Conservation (phyloP, 2,888 invertebrate genomes). For the Tetragnatha montana region DNA sequence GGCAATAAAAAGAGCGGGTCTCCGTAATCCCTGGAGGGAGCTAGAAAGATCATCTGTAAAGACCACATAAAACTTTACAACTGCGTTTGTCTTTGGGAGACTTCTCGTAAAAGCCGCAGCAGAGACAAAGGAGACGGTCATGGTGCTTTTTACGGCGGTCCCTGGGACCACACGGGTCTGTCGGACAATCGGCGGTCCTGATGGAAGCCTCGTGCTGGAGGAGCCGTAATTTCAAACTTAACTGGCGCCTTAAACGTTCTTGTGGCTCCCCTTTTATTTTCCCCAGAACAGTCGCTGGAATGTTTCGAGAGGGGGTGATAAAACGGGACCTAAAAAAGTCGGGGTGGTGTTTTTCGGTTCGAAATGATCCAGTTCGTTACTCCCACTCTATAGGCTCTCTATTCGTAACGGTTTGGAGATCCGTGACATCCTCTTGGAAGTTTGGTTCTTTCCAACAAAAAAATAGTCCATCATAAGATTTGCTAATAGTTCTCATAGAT, state of each 20-base stretch:
- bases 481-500: no score
- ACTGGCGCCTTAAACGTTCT: conserved; percentile 20
- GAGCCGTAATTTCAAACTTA: conserved; percentile 32
- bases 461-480: no score
- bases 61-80: conserved; percentile 70
- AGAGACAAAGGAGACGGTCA: conserved; percentile 39
- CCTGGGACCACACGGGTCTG: conserved; percentile 62
- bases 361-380: no score
- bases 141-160: conserved; percentile 54
- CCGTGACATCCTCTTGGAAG: no score
- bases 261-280: background rate
- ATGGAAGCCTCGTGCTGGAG: background rate
- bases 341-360: no score
- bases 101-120: conserved; percentile 55
- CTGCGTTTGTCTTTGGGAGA: conserved; percentile 60
- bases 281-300: background rate
- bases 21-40: conserved; percentile 47
- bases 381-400: no score
- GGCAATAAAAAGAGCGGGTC: conserved; percentile 48
- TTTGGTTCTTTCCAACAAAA: no score
- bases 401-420: no score
- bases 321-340: background rate
- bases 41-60: conserved; percentile 68
- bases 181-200: conserved; percentile 39
- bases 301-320: background rate